Base-by-base conservation (phyloP, 92 coral and sea anemone genomes). In the Phenganax marumi region DNA sequence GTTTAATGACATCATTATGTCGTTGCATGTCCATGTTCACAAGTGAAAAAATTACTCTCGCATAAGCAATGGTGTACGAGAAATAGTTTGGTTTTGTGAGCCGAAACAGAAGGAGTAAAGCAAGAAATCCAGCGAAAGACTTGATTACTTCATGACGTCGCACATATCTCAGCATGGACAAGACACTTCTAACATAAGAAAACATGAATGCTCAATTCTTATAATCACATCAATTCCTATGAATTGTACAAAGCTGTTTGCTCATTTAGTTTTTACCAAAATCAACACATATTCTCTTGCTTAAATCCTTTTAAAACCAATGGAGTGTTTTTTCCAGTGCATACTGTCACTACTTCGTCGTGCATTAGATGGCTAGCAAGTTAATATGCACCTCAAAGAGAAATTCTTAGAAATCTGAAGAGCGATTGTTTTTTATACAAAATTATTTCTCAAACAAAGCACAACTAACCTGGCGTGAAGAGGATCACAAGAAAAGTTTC, bases 1-100 rank as follows among this genome's bases (percentile, higher is more conserved):
- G 83, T 49, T 10, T 61, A 12, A 50, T 46, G 47, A 78, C 83
- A 78, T 78, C 52, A 16, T 58, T 63, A 50, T 78, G 83, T 78
- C 83, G 56, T 61, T 78, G 83, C 57, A 61, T 61, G 83, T 78
- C 83, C 1, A 72, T 61, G 73, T 78, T 78, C 11, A 78, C 83
- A 7, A 78, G 56, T 3, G 61, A 55, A 17, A 33, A 58, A 24
- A 78, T 78, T n/a, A 78, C 63, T 7, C 48, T 61, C 8, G 83
- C 83, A 78, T 78, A 78, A 48, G 83, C 61, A 12, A 78, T 61
- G 61, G 73, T 72, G 60, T 78, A 78, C 10, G 73, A 61, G 26
- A 78, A 78, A 63, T 61, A 78, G 49, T 49, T 78, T 9, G 83
- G 83, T 62, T 78, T 61, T 19, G 68, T 17, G 18, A 78, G 57